Conservation (phyloP, 2,797 vertebrate genomes). For the Chaetodon trifasciatus region DNA sequence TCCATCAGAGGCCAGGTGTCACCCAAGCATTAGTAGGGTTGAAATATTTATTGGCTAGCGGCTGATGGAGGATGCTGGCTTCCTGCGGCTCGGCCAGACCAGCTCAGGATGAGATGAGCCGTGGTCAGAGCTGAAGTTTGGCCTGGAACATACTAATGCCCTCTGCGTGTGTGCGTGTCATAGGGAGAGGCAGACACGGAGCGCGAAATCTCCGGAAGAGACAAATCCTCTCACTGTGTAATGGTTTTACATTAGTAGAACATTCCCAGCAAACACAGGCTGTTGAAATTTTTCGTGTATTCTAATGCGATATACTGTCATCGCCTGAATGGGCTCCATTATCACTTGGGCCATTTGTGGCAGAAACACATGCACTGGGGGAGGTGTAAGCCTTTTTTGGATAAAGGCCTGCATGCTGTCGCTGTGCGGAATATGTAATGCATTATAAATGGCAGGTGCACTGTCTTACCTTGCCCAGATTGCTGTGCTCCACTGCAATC, state of each 20-base stretch:
- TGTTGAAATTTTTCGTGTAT: slow-evolving; percentile 58
- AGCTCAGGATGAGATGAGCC: slow-evolving; percentile 60
- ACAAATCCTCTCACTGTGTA: slow-evolving; percentile 71
- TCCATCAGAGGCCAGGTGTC: slow-evolving; percentile 86
- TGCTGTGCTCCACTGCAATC: slow-evolving; percentile 98
- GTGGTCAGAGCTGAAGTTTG: slow-evolving; percentile 69
- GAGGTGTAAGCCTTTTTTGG: slow-evolving; percentile 48
- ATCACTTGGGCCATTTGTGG: slow-evolving; percentile 55
- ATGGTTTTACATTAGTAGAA: slow-evolving; percentile 73
- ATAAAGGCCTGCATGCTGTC: slow-evolving; percentile 33
- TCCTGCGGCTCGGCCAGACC: slow-evolving; percentile 65
- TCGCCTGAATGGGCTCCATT: slow-evolving; percentile 57
- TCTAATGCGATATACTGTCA: slow-evolving; percentile 54
- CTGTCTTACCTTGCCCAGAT: slow-evolving; percentile 94
- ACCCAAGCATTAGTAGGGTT: slow-evolving; percentile 85
- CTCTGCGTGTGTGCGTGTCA: slow-evolving; percentile 40
- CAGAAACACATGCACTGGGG: slow-evolving; percentile 45
- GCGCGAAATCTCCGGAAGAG: slow-evolving; percentile 33
- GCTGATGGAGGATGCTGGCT: slow-evolving; percentile 81
- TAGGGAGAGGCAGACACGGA: slow-evolving; percentile 27
- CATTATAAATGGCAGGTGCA: slow-evolving; percentile 51
- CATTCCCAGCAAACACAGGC: slow-evolving; percentile 63
- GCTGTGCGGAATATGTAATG: slow-evolving; percentile 51
- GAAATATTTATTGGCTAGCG: slow-evolving; percentile 89
- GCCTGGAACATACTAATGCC: slow-evolving; percentile 70